Conservation (phyloP, 2,797 vertebrate species). For the Dromococcyx pavoninus region DNA sequence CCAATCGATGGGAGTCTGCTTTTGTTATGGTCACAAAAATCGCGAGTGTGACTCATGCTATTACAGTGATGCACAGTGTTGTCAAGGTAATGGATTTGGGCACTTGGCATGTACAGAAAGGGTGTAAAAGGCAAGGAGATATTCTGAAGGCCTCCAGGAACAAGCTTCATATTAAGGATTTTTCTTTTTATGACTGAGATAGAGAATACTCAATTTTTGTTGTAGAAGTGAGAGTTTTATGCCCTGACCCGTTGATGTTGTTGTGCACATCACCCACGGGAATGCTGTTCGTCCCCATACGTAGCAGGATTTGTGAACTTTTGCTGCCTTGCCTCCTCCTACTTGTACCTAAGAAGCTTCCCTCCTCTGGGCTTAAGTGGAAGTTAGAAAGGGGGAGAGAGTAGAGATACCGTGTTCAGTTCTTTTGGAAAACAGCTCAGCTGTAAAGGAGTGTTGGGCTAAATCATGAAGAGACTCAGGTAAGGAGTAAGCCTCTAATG, state of each 20-base stretch:
- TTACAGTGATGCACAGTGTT: constrained; percentile 57
- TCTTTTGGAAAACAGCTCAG: neutral
- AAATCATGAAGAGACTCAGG: constrained; percentile 25
- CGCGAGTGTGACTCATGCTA: neutral
- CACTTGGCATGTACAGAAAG: constrained; percentile 17
- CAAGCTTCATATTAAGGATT: neutral
- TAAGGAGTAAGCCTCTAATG: constrained; percentile 28
- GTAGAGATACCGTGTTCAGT: neutral
- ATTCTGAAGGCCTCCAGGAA: neutral
- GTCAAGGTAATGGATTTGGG: constrained; percentile 66
- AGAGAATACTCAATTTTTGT: neutral
- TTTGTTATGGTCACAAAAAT: constrained; percentile 44
- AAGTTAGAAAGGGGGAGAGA: neutral
- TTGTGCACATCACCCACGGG: neutral
- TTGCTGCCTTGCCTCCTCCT: neutral
- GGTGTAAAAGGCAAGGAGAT: constrained; percentile 2
- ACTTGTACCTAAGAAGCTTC: neutral
- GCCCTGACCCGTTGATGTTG: neutral
- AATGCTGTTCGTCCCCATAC: neutral
- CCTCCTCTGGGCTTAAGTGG: neutral
- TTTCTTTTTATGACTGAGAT: neutral
- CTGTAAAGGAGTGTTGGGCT: neutral
- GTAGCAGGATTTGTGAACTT: neutral
- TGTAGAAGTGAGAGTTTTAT: constrained; percentile 9
- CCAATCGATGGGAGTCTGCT: constrained; percentile 58